Conservation (phyloP, 2,113 vertebrate genomes). For the Cebus imitator region DNA sequence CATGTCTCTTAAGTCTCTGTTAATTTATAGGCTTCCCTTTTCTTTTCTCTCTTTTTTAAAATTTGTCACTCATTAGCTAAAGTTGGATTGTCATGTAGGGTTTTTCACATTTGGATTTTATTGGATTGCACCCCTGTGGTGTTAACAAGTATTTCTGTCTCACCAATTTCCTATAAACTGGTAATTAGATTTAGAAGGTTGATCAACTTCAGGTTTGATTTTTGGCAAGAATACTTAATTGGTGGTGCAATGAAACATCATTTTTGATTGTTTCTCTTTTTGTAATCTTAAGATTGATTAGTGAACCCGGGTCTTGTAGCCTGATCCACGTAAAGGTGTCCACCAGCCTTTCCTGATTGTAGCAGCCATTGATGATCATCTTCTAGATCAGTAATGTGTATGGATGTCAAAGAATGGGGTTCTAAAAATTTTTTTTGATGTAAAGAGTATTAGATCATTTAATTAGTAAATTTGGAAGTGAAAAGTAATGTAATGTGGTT, state of each 20-base stretch:
- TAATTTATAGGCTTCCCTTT: neutral
- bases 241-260: neutral
- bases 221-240: neutral
- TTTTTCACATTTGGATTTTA: constrained; percentile 22
- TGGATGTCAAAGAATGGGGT: neutral
- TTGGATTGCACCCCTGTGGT: neutral
- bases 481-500: neutral
- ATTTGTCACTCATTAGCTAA: neutral
- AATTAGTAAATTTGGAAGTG: neutral
- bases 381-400: neutral
- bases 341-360: neutral
- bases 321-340: neutral
- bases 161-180: neutral
- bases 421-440: neutral
- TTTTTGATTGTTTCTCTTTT: neutral
- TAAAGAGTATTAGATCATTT: neutral
- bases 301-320: neutral
- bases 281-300: neutral
- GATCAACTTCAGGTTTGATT: neutral
- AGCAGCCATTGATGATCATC: neutral
- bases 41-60: neutral
- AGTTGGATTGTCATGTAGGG: neutral
- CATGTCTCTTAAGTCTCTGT: neutral
- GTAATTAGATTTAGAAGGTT: neutral
- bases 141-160: neutral